phyloP scores from a whole-genome alignment of 2,797 vertebrate species.

The Protosalanx chinensis region DNA sequence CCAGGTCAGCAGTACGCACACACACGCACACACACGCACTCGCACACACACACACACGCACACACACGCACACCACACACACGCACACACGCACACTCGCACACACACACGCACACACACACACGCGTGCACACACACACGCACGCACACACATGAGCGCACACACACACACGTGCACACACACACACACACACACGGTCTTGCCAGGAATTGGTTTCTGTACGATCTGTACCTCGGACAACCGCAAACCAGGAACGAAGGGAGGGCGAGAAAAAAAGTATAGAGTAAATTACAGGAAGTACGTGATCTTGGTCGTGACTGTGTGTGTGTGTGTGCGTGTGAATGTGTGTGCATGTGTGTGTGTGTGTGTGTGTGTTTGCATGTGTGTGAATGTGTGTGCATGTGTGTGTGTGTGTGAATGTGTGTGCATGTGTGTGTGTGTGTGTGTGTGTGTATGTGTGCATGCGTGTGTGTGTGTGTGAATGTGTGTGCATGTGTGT shows the following conservation, averaged over 20 bases:
- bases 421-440: not conserved
- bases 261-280: too few species aligned
- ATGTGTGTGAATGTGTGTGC: too few species aligned
- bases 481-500: not conserved
- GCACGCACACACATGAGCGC: not conserved
- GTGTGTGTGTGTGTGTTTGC: too few species aligned
- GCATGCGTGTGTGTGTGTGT: too few species aligned
- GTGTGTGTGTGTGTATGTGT: too few species aligned
- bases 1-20: constrained; percentile 61
- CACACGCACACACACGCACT: not conserved
- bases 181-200: not conserved
- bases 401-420: too few species aligned
- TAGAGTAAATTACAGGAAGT: too few species aligned
- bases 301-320: too few species aligned
- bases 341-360: too few species aligned
- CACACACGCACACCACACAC: not conserved
- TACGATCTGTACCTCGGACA: too few species aligned
- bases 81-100: not conserved
- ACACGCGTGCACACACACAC: not conserved
- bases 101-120: not conserved
- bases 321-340: too few species aligned
- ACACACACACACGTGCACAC: not conserved
- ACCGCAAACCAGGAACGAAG: too few species aligned
- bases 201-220: not conserved
- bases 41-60: not conserved